phyloP scores from a whole-genome alignment of 2,113 vertebrate genomes.

The Jaculus jaculus region DNA sequence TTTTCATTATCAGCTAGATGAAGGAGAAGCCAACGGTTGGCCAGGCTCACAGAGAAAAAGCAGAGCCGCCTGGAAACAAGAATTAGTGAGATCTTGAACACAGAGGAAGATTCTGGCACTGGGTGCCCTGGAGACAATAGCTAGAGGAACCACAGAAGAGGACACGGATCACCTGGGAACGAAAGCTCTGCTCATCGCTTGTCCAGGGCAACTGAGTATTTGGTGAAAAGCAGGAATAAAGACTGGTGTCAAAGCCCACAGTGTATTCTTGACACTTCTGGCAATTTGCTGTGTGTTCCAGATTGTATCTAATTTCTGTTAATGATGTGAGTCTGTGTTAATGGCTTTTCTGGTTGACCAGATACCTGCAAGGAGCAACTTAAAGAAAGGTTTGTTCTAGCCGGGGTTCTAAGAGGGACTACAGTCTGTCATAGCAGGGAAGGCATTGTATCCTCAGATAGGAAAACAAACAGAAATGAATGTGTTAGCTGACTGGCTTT shows the following conservation, averaged over 20 bases:
- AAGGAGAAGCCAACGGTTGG: constrained; percentile 28
- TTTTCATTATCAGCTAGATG: constrained; percentile 36
- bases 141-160: neutral
- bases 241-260: neutral
- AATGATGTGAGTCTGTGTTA: neutral
- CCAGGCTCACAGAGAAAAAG: neutral
- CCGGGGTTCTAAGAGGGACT: neutral
- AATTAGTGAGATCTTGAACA: constrained; percentile 7
- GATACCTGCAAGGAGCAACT: neutral
- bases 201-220: neutral
- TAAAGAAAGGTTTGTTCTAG: neutral
- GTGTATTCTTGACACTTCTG: neutral
- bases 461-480: neutral
- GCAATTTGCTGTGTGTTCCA: neutral
- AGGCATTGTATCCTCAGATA: too few relatives aligned
- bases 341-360: neutral
- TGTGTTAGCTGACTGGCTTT: too few relatives aligned
- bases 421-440: too few relatives aligned
- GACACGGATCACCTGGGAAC: neutral
- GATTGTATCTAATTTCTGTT: neutral
- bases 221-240: neutral
- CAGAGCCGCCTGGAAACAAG: constrained; percentile 22
- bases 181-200: neutral
- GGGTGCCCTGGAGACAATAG: neutral
- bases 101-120: neutral